phyloP scores from a whole-genome alignment of 2,113 vertebrate species.

The Orthonyx spaldingii region DNA sequence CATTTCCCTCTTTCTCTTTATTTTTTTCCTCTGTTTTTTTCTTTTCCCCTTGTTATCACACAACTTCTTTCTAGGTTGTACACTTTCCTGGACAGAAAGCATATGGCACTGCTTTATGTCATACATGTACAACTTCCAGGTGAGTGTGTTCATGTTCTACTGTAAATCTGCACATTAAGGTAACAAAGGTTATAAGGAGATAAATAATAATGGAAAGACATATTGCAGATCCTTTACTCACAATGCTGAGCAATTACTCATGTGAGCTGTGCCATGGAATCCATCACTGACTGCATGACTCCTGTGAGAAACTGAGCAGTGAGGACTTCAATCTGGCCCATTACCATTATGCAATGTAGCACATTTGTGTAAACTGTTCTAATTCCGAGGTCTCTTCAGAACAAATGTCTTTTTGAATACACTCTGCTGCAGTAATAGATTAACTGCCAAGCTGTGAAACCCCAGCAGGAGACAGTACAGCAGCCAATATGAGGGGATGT shows the following conservation, averaged over 20 bases:
- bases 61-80: not conserved
- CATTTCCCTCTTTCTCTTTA: not conserved
- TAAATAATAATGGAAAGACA: not conserved
- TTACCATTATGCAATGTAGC: not conserved
- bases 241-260: slow-evolving; percentile 14
- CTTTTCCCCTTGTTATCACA: not conserved
- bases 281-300: not conserved
- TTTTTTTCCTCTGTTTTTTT: not conserved
- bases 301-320: not conserved
- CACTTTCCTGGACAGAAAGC: not conserved
- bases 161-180: not conserved
- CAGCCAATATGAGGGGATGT: not conserved
- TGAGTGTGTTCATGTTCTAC: not conserved
- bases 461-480: not conserved
- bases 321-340: not conserved
- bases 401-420: not conserved
- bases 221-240: slow-evolving; percentile 27
- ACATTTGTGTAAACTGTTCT: not conserved
- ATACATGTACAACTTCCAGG: not conserved
- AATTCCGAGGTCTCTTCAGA: not conserved
- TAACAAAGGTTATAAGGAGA: not conserved
- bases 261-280: not conserved
- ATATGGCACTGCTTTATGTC: not conserved
- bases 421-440: not conserved
- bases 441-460: not conserved